These are phyloP conservation scores for Trissolcus basalis DNA, from an alignment of 1,140 invertebrate species.

Conservation along the genomic window DNA sequence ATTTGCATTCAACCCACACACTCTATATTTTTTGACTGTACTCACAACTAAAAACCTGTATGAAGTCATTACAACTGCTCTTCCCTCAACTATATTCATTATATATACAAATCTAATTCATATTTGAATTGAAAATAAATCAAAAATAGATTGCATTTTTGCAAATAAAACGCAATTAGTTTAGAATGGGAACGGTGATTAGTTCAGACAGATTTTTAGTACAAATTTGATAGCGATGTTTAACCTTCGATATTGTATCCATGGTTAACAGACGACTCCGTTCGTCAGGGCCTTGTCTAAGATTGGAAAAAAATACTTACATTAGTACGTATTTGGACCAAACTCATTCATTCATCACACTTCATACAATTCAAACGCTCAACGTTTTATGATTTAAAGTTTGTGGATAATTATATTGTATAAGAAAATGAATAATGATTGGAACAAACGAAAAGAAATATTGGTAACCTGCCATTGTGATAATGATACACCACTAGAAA, in stretches of 20 bases:
- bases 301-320: conserved; percentile 75
- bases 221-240: conserved; percentile 63
- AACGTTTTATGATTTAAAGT: neutral
- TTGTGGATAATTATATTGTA: neutral
- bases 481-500: too few species aligned
- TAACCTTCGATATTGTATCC: conserved; percentile 74
- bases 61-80: conserved; percentile 42
- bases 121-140: too few species aligned
- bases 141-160: too few species aligned
- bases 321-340: conserved; percentile 73
- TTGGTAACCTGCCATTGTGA: too few species aligned
- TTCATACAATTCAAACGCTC: conserved; percentile 43
- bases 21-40: conserved; percentile 64
- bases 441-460: too few species aligned
- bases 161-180: too few species aligned
- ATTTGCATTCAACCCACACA: conserved; percentile 75
- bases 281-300: conserved; percentile 73
- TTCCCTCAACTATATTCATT: too few species aligned
- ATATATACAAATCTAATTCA: too few species aligned
- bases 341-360: conserved; percentile 69
- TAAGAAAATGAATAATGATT: neutral
- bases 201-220: conserved; percentile 52
- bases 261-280: conserved; percentile 73
- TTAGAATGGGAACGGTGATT: neutral
- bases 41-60: conserved; percentile 52